Evolutionary conservation across 2,113 vertebrate species (phyloP).

Genomic region (Melanocharis versteri): DNA sequence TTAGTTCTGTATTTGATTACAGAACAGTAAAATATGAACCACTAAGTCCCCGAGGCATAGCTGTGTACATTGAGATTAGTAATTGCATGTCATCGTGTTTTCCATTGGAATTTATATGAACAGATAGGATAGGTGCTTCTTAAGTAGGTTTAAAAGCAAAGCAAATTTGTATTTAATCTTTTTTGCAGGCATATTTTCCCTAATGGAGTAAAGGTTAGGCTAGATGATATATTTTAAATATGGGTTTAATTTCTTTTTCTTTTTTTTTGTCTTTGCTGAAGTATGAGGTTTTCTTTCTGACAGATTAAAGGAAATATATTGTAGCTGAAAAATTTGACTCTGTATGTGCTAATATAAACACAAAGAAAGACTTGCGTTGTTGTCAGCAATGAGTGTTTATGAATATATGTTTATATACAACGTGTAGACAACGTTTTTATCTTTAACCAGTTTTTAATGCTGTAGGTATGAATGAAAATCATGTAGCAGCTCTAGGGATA

Average conservation of each 20-base stretch:
- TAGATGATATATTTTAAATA: slow-evolving; percentile 76
- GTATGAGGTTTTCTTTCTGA: slow-evolving; percentile 61
- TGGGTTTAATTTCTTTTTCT: slow-evolving; percentile 72
- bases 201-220: slow-evolving; percentile 78
- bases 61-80: slow-evolving; percentile 91
- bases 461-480: slow-evolving; percentile 48
- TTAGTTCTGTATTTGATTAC: slow-evolving; percentile 94
- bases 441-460: slow-evolving; percentile 57
- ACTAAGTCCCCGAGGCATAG: slow-evolving; percentile 85
- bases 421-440: slow-evolving; percentile 30
- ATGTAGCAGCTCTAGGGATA: slow-evolving; percentile 26
- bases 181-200: slow-evolving; percentile 72
- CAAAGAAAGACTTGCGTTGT: not conserved
- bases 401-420: slow-evolving; percentile 33
- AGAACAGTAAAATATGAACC: slow-evolving; percentile 91
- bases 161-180: slow-evolving; percentile 82
- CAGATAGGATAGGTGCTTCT: slow-evolving; percentile 78
- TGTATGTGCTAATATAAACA: slow-evolving; percentile 24
- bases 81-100: slow-evolving; percentile 92
- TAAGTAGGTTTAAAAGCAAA: slow-evolving; percentile 83
- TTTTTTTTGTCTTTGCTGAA: slow-evolving; percentile 28
- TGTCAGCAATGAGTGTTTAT: slow-evolving; percentile 35
- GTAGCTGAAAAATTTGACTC: slow-evolving; percentile 31
- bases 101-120: slow-evolving; percentile 84
- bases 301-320: slow-evolving; percentile 50